Evolutionary conservation across 1,140 invertebrate genomes (phyloP), one percentile per base, ranked within the genome.

Genomic region (Andrena cerasifolii): DNA sequence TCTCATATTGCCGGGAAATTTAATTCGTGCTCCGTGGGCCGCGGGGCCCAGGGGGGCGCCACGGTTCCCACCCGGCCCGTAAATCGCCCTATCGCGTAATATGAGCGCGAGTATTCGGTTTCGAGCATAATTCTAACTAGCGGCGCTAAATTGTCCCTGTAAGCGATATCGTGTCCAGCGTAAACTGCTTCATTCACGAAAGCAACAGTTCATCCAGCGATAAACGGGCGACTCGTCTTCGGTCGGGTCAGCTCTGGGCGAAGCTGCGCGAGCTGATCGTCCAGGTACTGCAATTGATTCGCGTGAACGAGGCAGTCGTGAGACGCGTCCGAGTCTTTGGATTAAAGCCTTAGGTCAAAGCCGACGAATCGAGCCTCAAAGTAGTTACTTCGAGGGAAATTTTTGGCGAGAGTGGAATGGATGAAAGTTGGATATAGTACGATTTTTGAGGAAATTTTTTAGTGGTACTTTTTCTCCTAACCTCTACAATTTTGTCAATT

Each of bases 1-100:
- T 87, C 82, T 89, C 83, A 80, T 78, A 80, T 89, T 84, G 82
- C 87, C 43, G 61, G 45, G 80, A 76, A 67, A 78, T 61, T 74
- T 85, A 54, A 83, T 79, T 79, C 76, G 49, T 36, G 54, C 31
- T 33, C 65, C 40, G n/a, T 51, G 43, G 53, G 45, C 28, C 14
- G 24, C 5, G 33, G 6, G 1, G n/a, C 21, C 12, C 12, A 24
- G 18, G 40, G 0, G 26, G 24, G 14, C 12, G 5, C 40, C 54
- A 7, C 40, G 26, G 78, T 81, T 70, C 70, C 78, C 71, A 61
- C 21, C 36, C 62, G 58, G 12, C 54, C 74, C 72, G 80, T 88
- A 88, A 87, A 89, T 89, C 84, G 74, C 74, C 77, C 54, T 77
- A 83, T 86, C 78, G 73, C 82, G 88, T 88, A 87, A 88, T 86